Evolutionary conservation across 1,140 invertebrate species (phyloP), one percentile per base, ranked within the genome.

Genomic region (Apis dorsata): DNA sequence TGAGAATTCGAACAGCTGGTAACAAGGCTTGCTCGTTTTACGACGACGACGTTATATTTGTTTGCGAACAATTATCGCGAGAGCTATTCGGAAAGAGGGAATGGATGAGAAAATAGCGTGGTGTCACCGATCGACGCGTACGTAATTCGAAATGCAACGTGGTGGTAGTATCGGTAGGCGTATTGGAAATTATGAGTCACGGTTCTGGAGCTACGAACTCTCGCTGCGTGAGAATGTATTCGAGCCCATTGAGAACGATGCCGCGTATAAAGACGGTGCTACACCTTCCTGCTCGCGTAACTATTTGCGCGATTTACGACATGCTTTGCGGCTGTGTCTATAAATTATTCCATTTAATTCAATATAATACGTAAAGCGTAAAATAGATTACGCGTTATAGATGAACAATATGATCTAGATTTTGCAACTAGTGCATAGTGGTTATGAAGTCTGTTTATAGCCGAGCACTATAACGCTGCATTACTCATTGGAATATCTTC

Each of bases 171-270:
- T 28, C 34, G 82, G 89, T 88, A 84, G 85, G 89, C 84, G 86
- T 88, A 90, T 89, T 86, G 86, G 80, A 88, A 88, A 88, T 84
- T 69, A 19, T 88, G 90, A 91, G 83, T 91, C 90, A 91, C 82
- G 85, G 53, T 74, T 83, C 66, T 28, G 71, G 81, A 85, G 83
- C 86, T 84, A 90, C 28, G 15, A 21, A 73, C 71, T 73, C 19
- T n/a, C 3, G 1, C 28, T 19, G 21, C 10, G 55, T 9, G 34
- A 15, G 19, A 34, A 34, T 62, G 60, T 59, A 74, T 51, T 59
- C 57, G 62, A 72, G 85, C 84, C 78, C 86, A 87, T 87, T 87
- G 73, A 87, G 65, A 63, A 72, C 28, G 19, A 5, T 17, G 8
- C 4, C 49, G 60, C 44, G 44, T 19, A 12, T 10, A 13, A 24